Evolutionary conservation across 2,797 vertebrate genomes (phyloP).

Genomic region (Anguilla anguilla): DNA sequence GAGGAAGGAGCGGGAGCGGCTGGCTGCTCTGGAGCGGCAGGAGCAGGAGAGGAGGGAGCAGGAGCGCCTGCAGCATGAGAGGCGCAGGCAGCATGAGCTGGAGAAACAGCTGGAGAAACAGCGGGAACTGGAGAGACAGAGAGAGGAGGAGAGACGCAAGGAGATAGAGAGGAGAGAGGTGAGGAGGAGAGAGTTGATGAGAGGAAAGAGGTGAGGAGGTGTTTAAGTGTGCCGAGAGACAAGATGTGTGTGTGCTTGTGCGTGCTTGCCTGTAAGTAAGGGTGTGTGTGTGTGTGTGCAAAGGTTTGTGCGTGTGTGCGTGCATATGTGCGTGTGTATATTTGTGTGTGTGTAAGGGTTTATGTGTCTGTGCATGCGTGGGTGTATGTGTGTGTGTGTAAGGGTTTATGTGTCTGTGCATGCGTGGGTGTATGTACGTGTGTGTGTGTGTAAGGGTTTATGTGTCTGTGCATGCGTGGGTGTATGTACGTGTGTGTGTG

Average conservation of each 20-base stretch:
- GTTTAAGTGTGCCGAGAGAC: not conserved
- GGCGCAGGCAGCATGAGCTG: conserved; percentile 89
- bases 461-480: too few relatives aligned
- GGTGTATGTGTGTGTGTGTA: not conserved
- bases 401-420: conserved; percentile 16
- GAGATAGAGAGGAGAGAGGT: conserved; percentile 97
- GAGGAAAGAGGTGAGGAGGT: conserved; percentile 83
- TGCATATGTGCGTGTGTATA: not conserved
- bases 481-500: too few relatives aligned
- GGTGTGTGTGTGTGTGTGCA: not conserved
- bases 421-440: too few relatives aligned
- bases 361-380: not conserved
- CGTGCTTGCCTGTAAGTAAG: too few relatives aligned
- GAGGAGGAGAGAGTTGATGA: conserved; percentile 77
- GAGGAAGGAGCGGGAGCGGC: conserved; percentile 92
- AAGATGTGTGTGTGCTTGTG: conserved; percentile 11
- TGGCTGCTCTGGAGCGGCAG: conserved; percentile 87
- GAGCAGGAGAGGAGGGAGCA: conserved; percentile 92
- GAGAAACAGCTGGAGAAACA: conserved; percentile 93
- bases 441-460: too few relatives aligned
- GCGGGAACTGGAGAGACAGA: conserved; percentile 87
- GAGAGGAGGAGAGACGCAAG: conserved; percentile 91
- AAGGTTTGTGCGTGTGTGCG: not conserved
- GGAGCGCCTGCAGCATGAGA: conserved; percentile 89
- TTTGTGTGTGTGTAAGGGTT: not conserved